These are phyloP conservation scores for Eudasyphora cyanicolor DNA, from an alignment of 2,888 invertebrate genomes.

Conservation along the genomic window DNA sequence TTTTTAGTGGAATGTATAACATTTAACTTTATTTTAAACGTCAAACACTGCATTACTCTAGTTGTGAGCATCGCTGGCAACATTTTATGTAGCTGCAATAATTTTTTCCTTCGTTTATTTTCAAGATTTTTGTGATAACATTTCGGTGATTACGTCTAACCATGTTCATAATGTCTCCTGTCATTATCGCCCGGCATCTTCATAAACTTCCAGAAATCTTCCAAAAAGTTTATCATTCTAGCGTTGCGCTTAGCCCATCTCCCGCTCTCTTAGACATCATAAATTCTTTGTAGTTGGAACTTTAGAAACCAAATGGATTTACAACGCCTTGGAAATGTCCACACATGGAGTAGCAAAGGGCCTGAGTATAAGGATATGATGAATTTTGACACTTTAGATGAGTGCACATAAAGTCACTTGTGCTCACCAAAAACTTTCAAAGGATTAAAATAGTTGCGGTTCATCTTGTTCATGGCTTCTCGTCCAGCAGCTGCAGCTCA, in stretches of 20 bases:
- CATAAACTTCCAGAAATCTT: slow-evolving; percentile 30
- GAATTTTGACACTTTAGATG: slow-evolving; percentile 73
- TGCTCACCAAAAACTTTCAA: slow-evolving; percentile 72
- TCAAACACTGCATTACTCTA: too few relatives aligned
- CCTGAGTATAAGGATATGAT: slow-evolving; percentile 66
- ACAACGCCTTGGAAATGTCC: slow-evolving; percentile 31
- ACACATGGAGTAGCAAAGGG: not conserved
- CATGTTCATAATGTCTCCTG: slow-evolving; percentile 16
- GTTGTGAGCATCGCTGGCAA: too few relatives aligned
- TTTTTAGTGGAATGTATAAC: too few relatives aligned
- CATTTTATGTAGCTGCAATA: too few relatives aligned
- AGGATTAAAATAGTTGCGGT: slow-evolving; percentile 74
- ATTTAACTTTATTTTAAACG: too few relatives aligned
- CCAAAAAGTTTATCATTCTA: slow-evolving; percentile 3
- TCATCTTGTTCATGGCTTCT: not conserved
- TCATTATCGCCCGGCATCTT: slow-evolving; percentile 19
- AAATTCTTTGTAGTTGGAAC: slow-evolving; percentile 28
- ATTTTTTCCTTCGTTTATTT: too few relatives aligned
- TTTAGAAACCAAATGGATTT: not conserved
- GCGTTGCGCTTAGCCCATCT: not conserved
- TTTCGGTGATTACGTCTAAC: slow-evolving; percentile 19
- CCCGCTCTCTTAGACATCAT: slow-evolving; percentile 6
- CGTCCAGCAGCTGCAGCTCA: slow-evolving; percentile 16
- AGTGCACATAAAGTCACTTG: slow-evolving; percentile 75
- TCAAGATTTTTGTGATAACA: not conserved